Percentiles rank a stretch among this genome's conserved stretches.
Evolutionary conservation across 2,113 vertebrate species (phyloP).

Genomic region (Protobothrops flavoviridis): DNA sequence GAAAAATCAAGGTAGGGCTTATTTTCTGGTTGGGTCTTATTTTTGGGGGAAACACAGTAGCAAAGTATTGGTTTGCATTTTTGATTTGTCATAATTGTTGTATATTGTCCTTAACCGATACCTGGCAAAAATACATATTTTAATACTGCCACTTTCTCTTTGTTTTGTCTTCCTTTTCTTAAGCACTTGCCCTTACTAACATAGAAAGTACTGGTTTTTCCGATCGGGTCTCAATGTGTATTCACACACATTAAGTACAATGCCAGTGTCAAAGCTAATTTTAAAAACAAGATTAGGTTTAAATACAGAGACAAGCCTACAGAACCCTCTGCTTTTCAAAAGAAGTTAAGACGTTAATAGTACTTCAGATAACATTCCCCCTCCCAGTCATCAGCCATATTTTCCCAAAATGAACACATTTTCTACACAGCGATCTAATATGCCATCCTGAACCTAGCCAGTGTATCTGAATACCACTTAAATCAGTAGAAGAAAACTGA

Average conservation of each 20-base stretch:
- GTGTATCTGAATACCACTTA: constrained; percentile 17
- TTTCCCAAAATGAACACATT: constrained; percentile 35
- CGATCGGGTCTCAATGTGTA: constrained; percentile 46
- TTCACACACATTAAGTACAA: constrained; percentile 39
- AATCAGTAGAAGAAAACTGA: constrained; percentile 26
- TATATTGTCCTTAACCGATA: constrained; percentile 44
- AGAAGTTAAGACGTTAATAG: constrained; percentile 45
- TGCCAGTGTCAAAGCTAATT: constrained; percentile 65
- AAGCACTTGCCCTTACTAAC: constrained; percentile 25
- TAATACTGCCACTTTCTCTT: constrained; percentile 41
- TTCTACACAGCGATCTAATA: constrained; percentile 5
- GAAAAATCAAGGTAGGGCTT: too few species aligned
- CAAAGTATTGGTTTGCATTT: constrained; percentile 26
- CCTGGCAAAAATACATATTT: constrained; percentile 45
- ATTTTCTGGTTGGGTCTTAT: too few species aligned
- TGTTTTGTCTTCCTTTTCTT: neutral
- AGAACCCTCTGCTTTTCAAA: constrained; percentile 44
- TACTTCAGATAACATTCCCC: constrained; percentile 49
- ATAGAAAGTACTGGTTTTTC: constrained; percentile 55
- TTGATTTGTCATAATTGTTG: constrained; percentile 30
- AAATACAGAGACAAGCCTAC: constrained; percentile 31
- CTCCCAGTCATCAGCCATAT: constrained; percentile 36
- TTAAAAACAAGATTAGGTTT: constrained; percentile 63
- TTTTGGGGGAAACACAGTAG: too few species aligned
- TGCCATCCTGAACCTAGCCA: constrained; percentile 19